Evolutionary conservation across 2,797 vertebrate genomes (phyloP), one percentile per base, ranked within the genome.

Genomic region (Scolopax rusticola): DNA sequence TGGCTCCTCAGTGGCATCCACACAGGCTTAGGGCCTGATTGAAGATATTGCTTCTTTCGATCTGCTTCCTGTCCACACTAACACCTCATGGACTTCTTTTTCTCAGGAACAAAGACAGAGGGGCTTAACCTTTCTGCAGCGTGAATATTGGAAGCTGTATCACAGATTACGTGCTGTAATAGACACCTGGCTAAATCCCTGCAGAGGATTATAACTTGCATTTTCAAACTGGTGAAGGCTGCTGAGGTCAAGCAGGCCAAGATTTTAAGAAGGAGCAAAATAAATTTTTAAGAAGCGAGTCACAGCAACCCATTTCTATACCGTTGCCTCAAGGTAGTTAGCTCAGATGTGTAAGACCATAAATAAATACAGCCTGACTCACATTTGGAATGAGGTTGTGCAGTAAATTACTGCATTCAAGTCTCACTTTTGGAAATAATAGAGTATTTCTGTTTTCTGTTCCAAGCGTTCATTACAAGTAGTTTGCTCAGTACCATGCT

Each of bases 141-240:
- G 59, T 97, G 98, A 98, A 98, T 97, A 90, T 95, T 96, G 97
- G 97, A 98, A 98, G 97, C 96, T 94, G 89, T 93, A 97, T 96
- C 97, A 95, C 96, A 98, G 98, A 98, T 98, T 98, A 98, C 94
- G 96, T 88, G 93, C 97, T 80, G 97, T 98, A 98, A 98, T 97
- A 98, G 98, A 98, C 98, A 98, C 97, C 97, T 75, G 97, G 87
- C 93, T 97, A 98, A 98, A 98, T 98, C 98, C 97, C 96, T 93
- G 17, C 96, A 97, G 97, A 98, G 97, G 96, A 98, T 98, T 98
- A 97, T 94, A 96, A 95, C 97, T 96, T 96, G 96, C 97, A 98
- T 98, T 98, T 96, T 98, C 98, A 98, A 98, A 98, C 96, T 90
- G 93, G 93, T 95, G 83, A 97, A 98, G 98, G 97, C 97, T 93